These are phyloP conservation scores for Octonoba sinensis DNA, from an alignment of 2,888 invertebrate genomes.

Conservation along the genomic window DNA sequence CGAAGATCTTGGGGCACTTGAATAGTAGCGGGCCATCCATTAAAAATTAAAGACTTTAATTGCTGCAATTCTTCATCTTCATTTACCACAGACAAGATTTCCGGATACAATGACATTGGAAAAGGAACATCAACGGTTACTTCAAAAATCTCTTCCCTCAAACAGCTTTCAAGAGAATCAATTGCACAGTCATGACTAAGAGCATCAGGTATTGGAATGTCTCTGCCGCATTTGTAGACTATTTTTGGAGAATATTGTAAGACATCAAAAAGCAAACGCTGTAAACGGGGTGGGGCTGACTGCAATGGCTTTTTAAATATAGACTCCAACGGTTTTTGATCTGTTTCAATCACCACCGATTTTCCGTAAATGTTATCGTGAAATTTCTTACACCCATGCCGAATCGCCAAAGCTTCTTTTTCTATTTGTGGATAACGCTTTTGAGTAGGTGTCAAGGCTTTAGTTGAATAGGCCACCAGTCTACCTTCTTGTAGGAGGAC, in stretches of 20 bases:
- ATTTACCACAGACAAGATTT: neutral
- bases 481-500: neutral
- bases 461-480: conserved; percentile 15
- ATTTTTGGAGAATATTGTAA: conserved; percentile 3
- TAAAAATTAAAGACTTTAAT: neutral
- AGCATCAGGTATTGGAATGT: neutral
- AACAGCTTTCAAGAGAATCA: neutral
- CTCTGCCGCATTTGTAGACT: conserved; percentile 5
- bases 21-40: neutral
- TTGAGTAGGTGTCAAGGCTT: neutral
- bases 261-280: conserved; percentile 4
- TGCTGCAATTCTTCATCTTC: neutral
- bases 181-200: neutral
- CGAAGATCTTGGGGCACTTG: neutral
- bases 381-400: neutral
- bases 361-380: conserved; percentile 3
- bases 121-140: no score
- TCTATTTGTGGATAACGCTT: conserved; percentile 11
- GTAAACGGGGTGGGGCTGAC: neutral
- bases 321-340: conserved; percentile 3
- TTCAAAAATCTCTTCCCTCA: neutral
- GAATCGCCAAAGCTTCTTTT: neutral
- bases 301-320: conserved; percentile 1
- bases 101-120: neutral
- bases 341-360: conserved; percentile 1